These are phyloP conservation scores for Drosophila melanosoma DNA, from an alignment of 2,888 invertebrate species.

Conservation along the genomic window DNA sequence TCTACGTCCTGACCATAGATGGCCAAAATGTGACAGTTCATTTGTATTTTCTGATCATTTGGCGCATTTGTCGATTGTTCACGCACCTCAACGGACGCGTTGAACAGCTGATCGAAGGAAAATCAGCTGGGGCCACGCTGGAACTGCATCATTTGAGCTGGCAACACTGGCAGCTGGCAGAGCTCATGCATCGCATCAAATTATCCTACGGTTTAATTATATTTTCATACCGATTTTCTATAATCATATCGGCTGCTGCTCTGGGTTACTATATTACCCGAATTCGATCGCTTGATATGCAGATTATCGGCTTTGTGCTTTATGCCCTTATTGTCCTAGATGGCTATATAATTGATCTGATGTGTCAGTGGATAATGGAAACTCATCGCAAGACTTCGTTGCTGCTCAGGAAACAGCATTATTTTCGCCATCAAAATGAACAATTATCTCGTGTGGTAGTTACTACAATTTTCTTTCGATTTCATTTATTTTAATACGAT, in stretches of 20 bases:
- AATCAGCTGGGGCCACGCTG: slow-evolving; percentile 10
- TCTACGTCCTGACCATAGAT: slow-evolving; percentile 16
- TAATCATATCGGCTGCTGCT: slow-evolving; percentile 20
- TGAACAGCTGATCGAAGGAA: neutral
- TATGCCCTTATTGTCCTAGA: slow-evolving; percentile 1
- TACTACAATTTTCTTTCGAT: neutral
- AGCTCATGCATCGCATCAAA: slow-evolving; percentile 22
- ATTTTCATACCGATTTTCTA: slow-evolving; percentile 21
- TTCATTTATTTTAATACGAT: slow-evolving; percentile 1
- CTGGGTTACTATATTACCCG: slow-evolving; percentile 36
- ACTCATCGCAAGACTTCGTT: slow-evolving; percentile 17
- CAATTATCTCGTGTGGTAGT: slow-evolving; percentile 29
- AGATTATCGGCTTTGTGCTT: neutral
- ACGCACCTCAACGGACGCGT: slow-evolving; percentile 30
- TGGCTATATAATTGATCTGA: slow-evolving; percentile 30
- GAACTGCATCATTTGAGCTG: slow-evolving; percentile 42
- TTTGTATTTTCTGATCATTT: slow-evolving; percentile 38
- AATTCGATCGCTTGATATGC: neutral
- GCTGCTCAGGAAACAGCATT: slow-evolving; percentile 5
- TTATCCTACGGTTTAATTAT: slow-evolving; percentile 7
- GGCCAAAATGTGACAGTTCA: slow-evolving; percentile 25
- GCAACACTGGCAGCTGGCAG: slow-evolving; percentile 36
- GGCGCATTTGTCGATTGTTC: slow-evolving; percentile 26
- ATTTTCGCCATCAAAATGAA: neutral
- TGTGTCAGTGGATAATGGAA: slow-evolving; percentile 12